A percentile compares a stretch with the other conserved stretches of the same genome.
These are phyloP conservation scores for Actinia tenebrosa DNA, from an alignment of 64 coral and sea anemone species.

Conservation along the genomic window DNA sequence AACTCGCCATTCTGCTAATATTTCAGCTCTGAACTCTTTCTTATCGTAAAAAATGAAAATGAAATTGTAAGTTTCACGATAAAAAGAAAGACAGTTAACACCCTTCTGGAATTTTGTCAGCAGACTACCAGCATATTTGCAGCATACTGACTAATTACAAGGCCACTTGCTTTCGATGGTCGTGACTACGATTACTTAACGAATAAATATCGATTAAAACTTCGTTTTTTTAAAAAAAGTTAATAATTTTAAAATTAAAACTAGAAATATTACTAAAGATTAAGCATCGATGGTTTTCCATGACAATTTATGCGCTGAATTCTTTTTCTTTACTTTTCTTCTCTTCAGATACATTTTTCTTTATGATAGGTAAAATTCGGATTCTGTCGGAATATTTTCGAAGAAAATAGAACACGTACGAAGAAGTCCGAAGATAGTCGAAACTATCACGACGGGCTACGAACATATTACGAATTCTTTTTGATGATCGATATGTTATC, in stretches of 20 bases:
- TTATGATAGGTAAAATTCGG: too few relatives aligned
- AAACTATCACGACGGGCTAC: background rate
- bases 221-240: background rate
- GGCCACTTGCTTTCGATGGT: too few relatives aligned
- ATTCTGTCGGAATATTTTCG: too few relatives aligned
- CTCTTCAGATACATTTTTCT: background rate
- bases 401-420: too few relatives aligned
- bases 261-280: background rate
- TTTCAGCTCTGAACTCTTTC: background rate
- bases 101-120: too few relatives aligned
- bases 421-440: background rate
- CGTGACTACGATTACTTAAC: background rate
- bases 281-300: background rate
- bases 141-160: too few relatives aligned
- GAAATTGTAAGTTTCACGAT: background rate
- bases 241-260: background rate
- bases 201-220: background rate
- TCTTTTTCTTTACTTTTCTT: background rate
- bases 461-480: background rate
- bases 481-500: background rate
- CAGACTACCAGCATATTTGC: too few relatives aligned
- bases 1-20: slow-evolving; percentile 37
- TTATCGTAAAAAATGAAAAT: background rate
- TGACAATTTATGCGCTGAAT: background rate
- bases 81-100: background rate